Percentiles rank a stretch among this genome's conserved stretches.
Conservation (phyloP, 2,888 invertebrate genomes). For the Anoplius nigerrimus region DNA sequence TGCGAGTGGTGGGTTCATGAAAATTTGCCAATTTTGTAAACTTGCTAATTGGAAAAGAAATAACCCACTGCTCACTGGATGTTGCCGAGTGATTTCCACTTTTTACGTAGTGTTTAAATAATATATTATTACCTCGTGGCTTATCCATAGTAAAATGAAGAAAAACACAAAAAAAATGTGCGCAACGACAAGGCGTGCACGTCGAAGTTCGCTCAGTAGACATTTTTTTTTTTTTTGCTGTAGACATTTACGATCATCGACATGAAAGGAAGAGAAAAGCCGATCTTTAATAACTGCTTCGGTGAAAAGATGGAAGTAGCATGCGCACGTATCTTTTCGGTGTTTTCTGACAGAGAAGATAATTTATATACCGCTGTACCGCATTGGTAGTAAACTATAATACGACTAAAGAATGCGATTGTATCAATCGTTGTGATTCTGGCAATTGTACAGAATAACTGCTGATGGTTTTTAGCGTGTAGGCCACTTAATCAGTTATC, state of each 20-base stretch:
- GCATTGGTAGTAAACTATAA: conserved; percentile 40
- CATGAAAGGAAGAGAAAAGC: neutral
- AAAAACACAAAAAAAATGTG: no score
- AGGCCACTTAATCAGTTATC: conserved; percentile 26
- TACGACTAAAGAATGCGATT: conserved; percentile 48
- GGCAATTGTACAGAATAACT: conserved; percentile 40
- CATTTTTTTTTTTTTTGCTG: neutral
- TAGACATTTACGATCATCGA: neutral
- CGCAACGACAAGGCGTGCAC: no score
- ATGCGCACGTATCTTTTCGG: conserved; percentile 38
- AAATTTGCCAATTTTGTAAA: neutral
- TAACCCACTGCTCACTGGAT: neutral
- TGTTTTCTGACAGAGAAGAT: conserved; percentile 41
- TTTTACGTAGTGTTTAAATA: no score
- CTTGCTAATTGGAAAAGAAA: neutral
- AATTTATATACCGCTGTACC: conserved; percentile 37
- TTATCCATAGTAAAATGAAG: neutral
- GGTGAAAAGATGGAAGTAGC: no score
- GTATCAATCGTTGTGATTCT: conserved; percentile 58
- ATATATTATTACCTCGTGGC: neutral
- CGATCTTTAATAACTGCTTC: neutral
- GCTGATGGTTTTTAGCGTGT: conserved; percentile 34
- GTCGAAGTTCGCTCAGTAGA: neutral
- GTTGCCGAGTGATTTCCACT: neutral
- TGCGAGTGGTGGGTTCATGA: no score